Percentiles rank a stretch among this genome's conserved stretches.
Evolutionary conservation across 2,888 invertebrate genomes (phyloP).

Genomic region (Myathropa florea): DNA sequence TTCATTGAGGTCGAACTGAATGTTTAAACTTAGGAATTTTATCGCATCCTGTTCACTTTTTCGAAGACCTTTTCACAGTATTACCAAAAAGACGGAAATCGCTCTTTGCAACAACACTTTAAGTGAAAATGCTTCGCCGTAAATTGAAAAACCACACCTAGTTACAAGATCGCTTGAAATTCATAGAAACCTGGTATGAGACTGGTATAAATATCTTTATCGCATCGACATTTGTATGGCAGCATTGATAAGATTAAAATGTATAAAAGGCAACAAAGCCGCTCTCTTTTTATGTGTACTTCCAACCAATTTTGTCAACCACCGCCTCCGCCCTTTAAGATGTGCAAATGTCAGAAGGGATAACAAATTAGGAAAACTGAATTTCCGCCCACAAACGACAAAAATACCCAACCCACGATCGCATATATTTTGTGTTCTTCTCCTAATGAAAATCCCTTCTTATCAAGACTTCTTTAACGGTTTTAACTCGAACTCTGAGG

Average conservation of each 20-base stretch:
- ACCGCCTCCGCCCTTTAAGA: not conserved
- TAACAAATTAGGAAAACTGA: not conserved
- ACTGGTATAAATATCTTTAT: not conserved
- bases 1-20: too few relatives aligned
- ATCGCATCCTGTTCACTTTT: too few relatives aligned
- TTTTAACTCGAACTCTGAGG: not conserved
- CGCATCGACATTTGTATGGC: not conserved
- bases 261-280: not conserved
- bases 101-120: too few relatives aligned
- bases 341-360: not conserved
- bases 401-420: not conserved
- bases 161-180: not conserved
- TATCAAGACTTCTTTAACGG: not conserved
- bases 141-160: too few relatives aligned
- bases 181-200: not conserved
- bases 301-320: not conserved
- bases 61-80: too few relatives aligned
- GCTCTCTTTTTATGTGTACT: not conserved
- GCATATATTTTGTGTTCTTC: not conserved
- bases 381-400: not conserved
- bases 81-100: too few relatives aligned
- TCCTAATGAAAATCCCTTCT: not conserved
- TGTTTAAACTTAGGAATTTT: too few relatives aligned
- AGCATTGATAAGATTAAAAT: not conserved
- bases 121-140: too few relatives aligned